Percentiles rank a stretch among this genome's conserved stretches.
phyloP scores from a whole-genome alignment of 1,140 invertebrate genomes.

The Pseudachorutes palmiensis region DNA sequence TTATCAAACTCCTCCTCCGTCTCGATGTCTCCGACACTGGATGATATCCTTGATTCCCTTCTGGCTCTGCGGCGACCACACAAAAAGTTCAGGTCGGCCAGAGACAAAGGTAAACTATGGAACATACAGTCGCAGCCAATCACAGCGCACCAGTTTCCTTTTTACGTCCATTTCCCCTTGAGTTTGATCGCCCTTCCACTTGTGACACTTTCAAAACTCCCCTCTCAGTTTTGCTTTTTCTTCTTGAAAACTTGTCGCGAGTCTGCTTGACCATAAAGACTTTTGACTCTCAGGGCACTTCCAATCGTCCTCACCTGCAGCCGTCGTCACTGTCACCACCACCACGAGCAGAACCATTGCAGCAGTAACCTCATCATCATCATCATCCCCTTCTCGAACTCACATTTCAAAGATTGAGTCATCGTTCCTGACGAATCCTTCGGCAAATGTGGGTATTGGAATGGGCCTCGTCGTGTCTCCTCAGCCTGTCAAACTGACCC shows the following conservation, averaged over 20 bases:
- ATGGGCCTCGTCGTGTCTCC: background rate
- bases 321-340: background rate
- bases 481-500: background rate
- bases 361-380: background rate
- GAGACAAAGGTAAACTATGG: too few relatives aligned
- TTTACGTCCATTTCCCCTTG: background rate
- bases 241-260: background rate
- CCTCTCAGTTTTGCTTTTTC: background rate
- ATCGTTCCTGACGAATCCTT: background rate
- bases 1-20: slow-evolving; percentile 35
- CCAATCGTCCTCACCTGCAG: background rate
- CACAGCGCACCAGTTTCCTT: background rate
- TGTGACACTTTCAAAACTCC: background rate
- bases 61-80: slow-evolving; percentile 36
- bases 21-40: slow-evolving; percentile 37
- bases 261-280: background rate
- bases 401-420: slow-evolving; percentile 4
- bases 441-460: background rate
- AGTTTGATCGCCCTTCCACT: slow-evolving; percentile 7
- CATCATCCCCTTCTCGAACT: background rate
- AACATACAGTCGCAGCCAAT: slow-evolving; percentile 29
- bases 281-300: background rate
- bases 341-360: background rate
- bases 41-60: slow-evolving; percentile 37
- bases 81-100: slow-evolving; percentile 34